Conservation (phyloP, 37 sponge, comb jelly and placozoan genomes). For the Oopsacas minuta region DNA sequence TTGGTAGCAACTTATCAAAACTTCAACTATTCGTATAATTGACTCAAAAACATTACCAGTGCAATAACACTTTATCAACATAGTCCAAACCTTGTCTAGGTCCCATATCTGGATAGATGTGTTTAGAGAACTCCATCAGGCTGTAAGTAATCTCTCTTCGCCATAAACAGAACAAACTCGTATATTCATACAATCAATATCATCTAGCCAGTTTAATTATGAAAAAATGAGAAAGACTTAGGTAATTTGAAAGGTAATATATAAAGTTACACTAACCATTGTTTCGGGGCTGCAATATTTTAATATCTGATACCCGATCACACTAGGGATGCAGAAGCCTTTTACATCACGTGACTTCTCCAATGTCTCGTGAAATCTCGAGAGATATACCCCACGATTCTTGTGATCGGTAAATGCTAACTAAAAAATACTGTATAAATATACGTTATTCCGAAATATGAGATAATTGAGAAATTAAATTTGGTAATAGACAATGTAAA, state of each 20-base stretch:
- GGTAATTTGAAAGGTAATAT: not conserved
- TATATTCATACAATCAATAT: not conserved
- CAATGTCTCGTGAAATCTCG: not conserved
- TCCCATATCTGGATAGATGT: not conserved
- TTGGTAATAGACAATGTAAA: too few species aligned
- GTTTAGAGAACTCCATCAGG: not conserved
- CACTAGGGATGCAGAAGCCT: not conserved
- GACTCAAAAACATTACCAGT: not conserved
- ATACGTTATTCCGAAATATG: not conserved
- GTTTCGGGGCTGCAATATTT: not conserved
- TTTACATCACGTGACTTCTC: conserved; percentile 2
- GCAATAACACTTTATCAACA: not conserved
- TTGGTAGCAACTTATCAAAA: not conserved
- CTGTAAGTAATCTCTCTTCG: not conserved
- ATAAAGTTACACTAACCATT: not conserved
- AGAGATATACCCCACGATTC: conserved; percentile 12
- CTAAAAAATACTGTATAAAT: not conserved
- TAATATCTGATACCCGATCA: not conserved
- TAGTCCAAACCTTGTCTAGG: not conserved
- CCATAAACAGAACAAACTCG: not conserved
- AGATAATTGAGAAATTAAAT: too few species aligned
- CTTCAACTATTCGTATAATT: not conserved
- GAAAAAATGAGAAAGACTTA: not conserved
- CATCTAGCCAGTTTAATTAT: not conserved
- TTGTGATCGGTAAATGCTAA: conserved; percentile 6